Evolutionary conservation across 2,113 vertebrate genomes (phyloP), one percentile per base, ranked within the genome.

Genomic region (Sylvilagus bachmani): DNA sequence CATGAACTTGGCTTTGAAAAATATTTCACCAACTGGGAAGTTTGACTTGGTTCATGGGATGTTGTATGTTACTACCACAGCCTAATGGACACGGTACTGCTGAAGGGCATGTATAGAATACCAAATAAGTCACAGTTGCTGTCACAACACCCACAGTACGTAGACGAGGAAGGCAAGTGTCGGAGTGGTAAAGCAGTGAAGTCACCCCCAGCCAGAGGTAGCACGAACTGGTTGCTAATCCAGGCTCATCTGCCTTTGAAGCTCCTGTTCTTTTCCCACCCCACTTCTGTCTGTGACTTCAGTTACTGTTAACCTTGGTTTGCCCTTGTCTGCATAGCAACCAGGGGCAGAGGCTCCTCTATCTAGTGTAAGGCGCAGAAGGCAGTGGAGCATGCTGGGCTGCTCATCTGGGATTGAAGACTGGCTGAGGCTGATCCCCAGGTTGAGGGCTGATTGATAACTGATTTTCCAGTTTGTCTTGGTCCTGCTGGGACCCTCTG

Each of bases 401-500:
- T 19, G 38, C 83, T 90, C 55, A 71, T 74, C 38, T 94, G 29
- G 51, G 11, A 66, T 89, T 86, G 66, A 74, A 31, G 89, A 77
- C 17, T 75, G 67, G 31, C 67, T 61, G 1, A 80, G 25, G 27
- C 3, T 84, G 33, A 71, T 80, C 21, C 14, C 49, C 53, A 61
- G 94, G 36, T 78, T 93, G 69, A 89, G 44, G 84, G 16, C 55
- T 85, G 24, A 49, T 80, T 73, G 49, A 69, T 33, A 91, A 91
- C 1, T 21, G 77, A 2, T 78, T 67, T 62, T 10, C 16, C 12
- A 58, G 4, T 36, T 95, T 93, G n/a, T 36, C 21, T 71, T 75
- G 69, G 53, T 27, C 7, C 25, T 24, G n/a, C 2, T 29, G n/a
- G 38, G 70, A 66, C 36, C 55, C 69, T 95, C 10, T 66, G 71